phyloP scores from a whole-genome alignment of 1,140 invertebrate species.

The Drosophila pachea region DNA sequence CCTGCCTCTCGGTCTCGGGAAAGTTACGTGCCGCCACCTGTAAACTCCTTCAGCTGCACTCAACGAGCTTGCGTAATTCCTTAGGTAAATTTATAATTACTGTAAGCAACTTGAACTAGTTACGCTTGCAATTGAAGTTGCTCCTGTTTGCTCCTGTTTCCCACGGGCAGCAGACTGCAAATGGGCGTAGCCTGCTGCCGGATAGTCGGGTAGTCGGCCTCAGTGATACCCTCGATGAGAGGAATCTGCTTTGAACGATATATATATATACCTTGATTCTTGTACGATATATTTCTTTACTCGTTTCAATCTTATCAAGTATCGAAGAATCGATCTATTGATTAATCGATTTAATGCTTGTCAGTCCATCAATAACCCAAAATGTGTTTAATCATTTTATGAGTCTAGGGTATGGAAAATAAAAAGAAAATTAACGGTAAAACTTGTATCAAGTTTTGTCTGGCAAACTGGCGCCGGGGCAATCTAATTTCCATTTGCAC shows the following conservation, averaged over 20 bases:
- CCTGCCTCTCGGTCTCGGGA: constrained; percentile 5
- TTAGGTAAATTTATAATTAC: constrained; percentile 76
- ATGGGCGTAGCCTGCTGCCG: background rate
- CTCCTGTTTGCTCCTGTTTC: constrained; percentile 10
- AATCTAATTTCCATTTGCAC: constrained; percentile 73
- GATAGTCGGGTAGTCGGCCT: too few relatives aligned
- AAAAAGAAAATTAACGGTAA: background rate
- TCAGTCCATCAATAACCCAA: background rate
- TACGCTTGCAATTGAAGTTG: constrained; percentile 59
- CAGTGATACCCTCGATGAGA: too few relatives aligned
- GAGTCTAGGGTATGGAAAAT: constrained; percentile 7
- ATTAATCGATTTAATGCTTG: too few relatives aligned
- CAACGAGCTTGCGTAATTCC: constrained; percentile 59
- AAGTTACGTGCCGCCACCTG: constrained; percentile 28
- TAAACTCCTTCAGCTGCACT: constrained; percentile 46
- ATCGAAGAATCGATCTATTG: too few relatives aligned
- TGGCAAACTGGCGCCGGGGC: constrained; percentile 46
- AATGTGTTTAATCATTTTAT: background rate
- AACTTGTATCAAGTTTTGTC: constrained; percentile 72
- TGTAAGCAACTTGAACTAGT: constrained; percentile 71
- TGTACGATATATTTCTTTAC: too few relatives aligned
- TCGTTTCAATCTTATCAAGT: too few relatives aligned
- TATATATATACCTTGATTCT: too few relatives aligned
- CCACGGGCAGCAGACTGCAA: constrained; percentile 19
- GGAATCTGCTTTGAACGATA: too few relatives aligned